phyloP scores from a whole-genome alignment of 53 echinoderm and acorn worm genomes.

The Apostichopus leukothele region DNA sequence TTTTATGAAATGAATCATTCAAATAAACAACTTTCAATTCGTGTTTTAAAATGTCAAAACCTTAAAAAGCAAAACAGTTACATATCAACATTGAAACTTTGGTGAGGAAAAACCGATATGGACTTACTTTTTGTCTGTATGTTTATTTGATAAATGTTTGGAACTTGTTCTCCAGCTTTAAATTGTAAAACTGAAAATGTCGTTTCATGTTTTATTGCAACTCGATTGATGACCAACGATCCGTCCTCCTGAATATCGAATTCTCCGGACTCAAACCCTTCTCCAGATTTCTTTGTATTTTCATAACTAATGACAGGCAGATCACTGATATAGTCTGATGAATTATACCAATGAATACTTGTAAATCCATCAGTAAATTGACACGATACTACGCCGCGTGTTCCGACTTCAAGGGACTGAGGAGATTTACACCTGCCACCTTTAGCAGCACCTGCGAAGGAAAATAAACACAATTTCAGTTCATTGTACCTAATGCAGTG shows the following conservation, averaged over 20 bases:
- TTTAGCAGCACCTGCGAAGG: not conserved
- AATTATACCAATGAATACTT: not conserved
- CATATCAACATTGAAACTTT: too few relatives aligned
- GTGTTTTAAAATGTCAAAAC: too few relatives aligned
- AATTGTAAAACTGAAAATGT: not conserved
- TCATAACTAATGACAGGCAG: not conserved
- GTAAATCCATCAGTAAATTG: conserved; percentile 4
- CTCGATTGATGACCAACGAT: not conserved
- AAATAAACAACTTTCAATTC: too few relatives aligned
- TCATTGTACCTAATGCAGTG: too few relatives aligned
- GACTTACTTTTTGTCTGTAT: not conserved
- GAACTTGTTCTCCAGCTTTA: not conserved
- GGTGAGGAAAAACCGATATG: too few relatives aligned
- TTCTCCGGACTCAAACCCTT: not conserved
- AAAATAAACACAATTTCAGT: not conserved
- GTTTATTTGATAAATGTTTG: not conserved
- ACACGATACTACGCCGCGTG: not conserved
- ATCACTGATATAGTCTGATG: not conserved
- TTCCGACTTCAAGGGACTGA: not conserved
- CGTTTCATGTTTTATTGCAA: not conserved
- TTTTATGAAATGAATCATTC: too few relatives aligned
- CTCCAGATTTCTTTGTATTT: not conserved
- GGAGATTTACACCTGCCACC: not conserved
- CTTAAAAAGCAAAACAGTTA: too few relatives aligned
- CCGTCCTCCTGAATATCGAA: not conserved